phyloP scores from a whole-genome alignment of 2,888 invertebrate species.

The Dicroscelio sp. region DNA sequence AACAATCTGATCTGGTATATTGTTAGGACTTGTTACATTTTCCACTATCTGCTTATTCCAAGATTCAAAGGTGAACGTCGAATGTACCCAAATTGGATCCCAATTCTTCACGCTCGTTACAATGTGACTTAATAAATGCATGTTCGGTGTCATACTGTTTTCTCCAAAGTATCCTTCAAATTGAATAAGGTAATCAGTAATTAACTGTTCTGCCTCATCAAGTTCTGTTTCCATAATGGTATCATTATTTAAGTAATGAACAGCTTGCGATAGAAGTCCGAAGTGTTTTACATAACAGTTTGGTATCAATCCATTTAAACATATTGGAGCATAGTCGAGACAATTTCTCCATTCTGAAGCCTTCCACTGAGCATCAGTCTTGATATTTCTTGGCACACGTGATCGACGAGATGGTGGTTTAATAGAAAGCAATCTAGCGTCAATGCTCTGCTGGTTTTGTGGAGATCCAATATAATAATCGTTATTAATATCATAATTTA shows the following conservation, averaged over 20 bases:
- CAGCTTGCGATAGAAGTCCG: neutral
- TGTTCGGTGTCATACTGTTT: neutral
- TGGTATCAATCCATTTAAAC: slow-evolving; percentile 3
- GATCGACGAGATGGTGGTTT: neutral
- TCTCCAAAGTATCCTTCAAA: slow-evolving; percentile 9
- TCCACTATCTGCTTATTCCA: neutral
- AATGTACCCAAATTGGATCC: slow-evolving; percentile 18
- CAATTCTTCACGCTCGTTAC: slow-evolving; percentile 2
- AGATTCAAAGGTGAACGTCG: slow-evolving; percentile 12
- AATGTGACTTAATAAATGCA: slow-evolving; percentile 8
- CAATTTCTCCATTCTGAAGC: slow-evolving; percentile 36
- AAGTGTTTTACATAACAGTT: neutral
- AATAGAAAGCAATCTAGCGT: neutral
- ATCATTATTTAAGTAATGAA: neutral
- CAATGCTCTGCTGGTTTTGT: neutral
- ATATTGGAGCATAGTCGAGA: slow-evolving; percentile 20
- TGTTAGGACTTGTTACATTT: neutral
- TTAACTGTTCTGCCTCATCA: neutral
- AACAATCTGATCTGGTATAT: slow-evolving; percentile 6
- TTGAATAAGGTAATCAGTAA: neutral
- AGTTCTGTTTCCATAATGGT: neutral
- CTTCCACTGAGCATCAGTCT: neutral
- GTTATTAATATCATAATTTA: no score
- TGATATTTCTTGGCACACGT: neutral
- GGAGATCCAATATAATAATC: no score